phyloP scores from a whole-genome alignment of 2,113 vertebrate species.

The Etia nguti region DNA sequence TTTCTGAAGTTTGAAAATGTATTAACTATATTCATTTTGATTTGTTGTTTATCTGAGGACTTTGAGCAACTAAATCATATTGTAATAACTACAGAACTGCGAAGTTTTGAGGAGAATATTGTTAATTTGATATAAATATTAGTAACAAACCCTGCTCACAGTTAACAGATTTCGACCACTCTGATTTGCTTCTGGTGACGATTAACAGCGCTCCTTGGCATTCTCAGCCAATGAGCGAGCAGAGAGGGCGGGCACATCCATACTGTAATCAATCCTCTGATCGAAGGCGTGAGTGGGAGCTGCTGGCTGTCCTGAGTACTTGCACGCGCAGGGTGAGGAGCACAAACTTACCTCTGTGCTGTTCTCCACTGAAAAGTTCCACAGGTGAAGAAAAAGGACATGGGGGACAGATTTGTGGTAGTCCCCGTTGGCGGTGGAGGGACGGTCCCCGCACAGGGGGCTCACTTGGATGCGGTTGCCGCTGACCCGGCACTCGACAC shows the following conservation, averaged over 20 bases:
- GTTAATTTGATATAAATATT: background rate
- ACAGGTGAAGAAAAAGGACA: constrained; percentile 1
- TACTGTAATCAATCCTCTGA: constrained; percentile 52
- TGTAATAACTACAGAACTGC: background rate
- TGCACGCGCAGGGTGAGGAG: background rate
- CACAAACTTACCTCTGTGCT: background rate
- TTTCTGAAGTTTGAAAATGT: background rate
- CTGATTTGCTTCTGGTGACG: background rate
- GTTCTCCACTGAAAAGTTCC: background rate
- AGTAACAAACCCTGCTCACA: background rate
- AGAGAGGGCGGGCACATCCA: background rate
- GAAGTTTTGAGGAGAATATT: background rate
- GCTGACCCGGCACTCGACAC: constrained; percentile 23
- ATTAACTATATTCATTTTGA: background rate
- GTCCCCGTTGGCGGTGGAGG: constrained; percentile 59
- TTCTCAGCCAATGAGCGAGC: constrained; percentile 43
- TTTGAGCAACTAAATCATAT: background rate
- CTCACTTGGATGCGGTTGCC: background rate
- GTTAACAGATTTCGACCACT: background rate
- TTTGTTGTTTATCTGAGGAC: background rate
- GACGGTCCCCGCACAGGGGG: background rate
- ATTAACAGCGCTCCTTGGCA: constrained; percentile 24
- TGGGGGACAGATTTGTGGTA: constrained; percentile 75
- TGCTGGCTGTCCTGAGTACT: background rate
- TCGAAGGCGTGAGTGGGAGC: constrained; percentile 2